phyloP scores from a whole-genome alignment of 2,797 vertebrate species.

The Sarcophilus harrisii region DNA sequence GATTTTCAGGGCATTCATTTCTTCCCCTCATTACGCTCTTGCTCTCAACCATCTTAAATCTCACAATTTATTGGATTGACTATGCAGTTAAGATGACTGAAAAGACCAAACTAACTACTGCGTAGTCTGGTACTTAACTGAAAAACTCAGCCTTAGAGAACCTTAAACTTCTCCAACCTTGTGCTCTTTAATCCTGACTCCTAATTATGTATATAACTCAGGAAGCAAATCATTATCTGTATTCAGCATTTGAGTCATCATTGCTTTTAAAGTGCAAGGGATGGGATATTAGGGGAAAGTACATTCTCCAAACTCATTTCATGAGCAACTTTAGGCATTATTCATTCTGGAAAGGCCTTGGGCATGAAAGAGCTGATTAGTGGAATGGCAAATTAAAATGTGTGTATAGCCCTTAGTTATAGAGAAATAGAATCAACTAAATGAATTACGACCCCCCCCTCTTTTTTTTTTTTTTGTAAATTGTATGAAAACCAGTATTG shows the following conservation, averaged over 20 bases:
- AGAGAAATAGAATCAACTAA: neutral
- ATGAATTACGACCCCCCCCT: neutral
- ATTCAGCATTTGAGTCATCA: neutral
- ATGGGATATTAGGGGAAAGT: neutral
- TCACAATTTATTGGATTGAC: slow-evolving; percentile 2
- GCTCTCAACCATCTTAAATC: slow-evolving; percentile 8
- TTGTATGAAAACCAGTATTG: neutral
- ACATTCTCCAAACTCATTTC: neutral
- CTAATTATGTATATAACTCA: neutral
- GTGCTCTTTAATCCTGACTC: neutral
- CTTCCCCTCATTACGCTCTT: neutral
- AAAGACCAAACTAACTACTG: neutral
- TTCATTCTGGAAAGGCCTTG: neutral
- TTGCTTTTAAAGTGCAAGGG: neutral
- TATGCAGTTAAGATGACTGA: neutral
- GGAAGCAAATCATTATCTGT: neutral
- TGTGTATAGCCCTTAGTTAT: neutral
- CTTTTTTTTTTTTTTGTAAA: neutral
- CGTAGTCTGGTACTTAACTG: neutral
- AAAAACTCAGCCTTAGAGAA: neutral
- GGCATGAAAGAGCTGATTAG: neutral
- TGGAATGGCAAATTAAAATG: neutral
- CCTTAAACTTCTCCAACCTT: neutral
- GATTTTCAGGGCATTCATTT: slow-evolving; percentile 9
- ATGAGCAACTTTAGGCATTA: neutral